phyloP scores from a whole-genome alignment of 2,797 vertebrate genomes.

The Balearica regulorum region DNA sequence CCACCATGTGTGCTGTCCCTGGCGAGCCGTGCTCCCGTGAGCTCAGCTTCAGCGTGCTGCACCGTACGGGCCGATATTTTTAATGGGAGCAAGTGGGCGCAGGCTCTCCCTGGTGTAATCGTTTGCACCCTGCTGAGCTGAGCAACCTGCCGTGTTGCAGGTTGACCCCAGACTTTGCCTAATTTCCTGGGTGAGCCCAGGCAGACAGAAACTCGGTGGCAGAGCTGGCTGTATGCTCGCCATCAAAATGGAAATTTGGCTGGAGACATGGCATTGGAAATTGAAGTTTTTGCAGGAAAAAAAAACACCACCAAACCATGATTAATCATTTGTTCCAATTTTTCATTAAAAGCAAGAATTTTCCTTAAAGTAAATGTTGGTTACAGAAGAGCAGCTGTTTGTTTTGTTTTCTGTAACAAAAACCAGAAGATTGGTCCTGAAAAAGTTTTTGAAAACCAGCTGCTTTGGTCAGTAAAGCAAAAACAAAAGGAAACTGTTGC shows the following conservation, averaged over 20 bases:
- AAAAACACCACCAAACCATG: too few relatives aligned
- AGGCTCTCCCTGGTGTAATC: not conserved
- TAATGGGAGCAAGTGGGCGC: not conserved
- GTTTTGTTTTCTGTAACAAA: conserved; percentile 38
- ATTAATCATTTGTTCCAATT: not conserved
- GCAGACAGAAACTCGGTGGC: not conserved
- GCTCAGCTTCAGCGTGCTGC: fast-evolving
- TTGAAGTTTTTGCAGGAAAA: not conserved
- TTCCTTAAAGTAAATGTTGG: conserved; percentile 15
- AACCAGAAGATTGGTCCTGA: conserved; percentile 23
- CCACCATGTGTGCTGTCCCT: fast-evolving
- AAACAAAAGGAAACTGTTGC: conserved; percentile 23
- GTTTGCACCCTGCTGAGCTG: not conserved
- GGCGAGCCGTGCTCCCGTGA: fast-evolving
- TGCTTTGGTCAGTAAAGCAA: conserved; percentile 13
- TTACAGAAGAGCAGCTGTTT: conserved; percentile 5
- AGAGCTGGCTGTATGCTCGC: fast-evolving
- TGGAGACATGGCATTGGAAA: not conserved
- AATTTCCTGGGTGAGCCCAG: not conserved
- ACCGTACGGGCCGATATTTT: fast-evolving
- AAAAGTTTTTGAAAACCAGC: not conserved
- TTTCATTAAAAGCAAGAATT: conserved; percentile 19
- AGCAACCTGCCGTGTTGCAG: not conserved
- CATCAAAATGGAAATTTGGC: not conserved
- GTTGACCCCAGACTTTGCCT: not conserved